These are phyloP conservation scores for Tryphoninae sp. DNA, from an alignment of 2,888 invertebrate genomes.

Conservation along the genomic window DNA sequence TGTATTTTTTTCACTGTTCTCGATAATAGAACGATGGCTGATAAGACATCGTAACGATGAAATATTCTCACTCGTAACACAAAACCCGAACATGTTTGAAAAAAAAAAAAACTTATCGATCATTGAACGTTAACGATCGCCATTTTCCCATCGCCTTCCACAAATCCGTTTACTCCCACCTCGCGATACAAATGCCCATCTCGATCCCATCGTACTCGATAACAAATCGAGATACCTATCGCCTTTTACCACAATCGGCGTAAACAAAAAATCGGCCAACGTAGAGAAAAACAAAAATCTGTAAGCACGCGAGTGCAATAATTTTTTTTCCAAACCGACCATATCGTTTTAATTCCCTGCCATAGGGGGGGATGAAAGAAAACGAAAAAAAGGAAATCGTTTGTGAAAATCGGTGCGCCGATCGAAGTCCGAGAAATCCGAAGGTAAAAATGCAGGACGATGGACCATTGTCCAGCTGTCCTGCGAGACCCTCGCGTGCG, in stretches of 20 bases:
- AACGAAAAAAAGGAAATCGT: constrained; percentile 45
- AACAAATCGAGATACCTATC: constrained; percentile 20
- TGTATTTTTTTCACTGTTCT: background rate
- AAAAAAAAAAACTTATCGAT: constrained; percentile 36
- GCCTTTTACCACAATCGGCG: background rate
- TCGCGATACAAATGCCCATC: constrained; percentile 18
- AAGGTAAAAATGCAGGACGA: constrained; percentile 37
- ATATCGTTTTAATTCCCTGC: constrained; percentile 59
- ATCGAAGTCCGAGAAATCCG: constrained; percentile 50
- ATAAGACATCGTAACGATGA: background rate
- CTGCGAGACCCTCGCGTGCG: constrained; percentile 69
- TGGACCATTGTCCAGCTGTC: constrained; percentile 77
- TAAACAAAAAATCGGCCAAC: background rate
- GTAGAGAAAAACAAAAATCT: constrained; percentile 16
- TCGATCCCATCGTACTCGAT: constrained; percentile 46
- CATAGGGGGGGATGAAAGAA: background rate
- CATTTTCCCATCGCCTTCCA: constrained; percentile 38
- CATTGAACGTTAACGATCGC: constrained; percentile 36
- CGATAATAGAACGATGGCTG: background rate
- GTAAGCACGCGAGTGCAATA: background rate
- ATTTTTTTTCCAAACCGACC: constrained; percentile 45
- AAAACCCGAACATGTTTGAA: background rate
- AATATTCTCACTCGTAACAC: background rate
- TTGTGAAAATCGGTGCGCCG: constrained; percentile 37
- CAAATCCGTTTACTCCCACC: background rate